These are phyloP conservation scores for Drosophila peninsularis DNA, from an alignment of 2,888 invertebrate genomes.

Conservation along the genomic window DNA sequence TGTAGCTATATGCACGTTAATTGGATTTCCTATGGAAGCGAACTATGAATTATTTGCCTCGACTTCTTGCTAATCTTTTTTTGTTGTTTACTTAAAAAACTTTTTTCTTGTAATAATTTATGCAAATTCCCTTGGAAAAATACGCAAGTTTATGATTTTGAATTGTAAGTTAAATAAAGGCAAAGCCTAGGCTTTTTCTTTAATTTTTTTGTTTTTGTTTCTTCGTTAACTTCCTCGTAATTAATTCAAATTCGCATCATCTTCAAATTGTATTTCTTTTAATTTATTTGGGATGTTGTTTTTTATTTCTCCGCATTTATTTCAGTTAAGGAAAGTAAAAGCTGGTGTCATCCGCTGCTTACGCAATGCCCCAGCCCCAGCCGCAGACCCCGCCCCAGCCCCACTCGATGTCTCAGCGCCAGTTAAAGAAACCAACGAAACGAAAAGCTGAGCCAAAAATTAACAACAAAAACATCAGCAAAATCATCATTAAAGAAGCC, in stretches of 20 bases:
- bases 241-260: conserved; percentile 36
- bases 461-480: conserved; percentile 25
- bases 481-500: conserved; percentile 72
- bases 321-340: conserved; percentile 70
- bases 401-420: conserved; percentile 12
- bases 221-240: conserved; percentile 25
- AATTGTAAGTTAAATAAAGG: conserved; percentile 57
- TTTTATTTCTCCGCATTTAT: conserved; percentile 14
- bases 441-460: conserved; percentile 47
- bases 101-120: conserved; percentile 45
- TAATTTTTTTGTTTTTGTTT: conserved; percentile 7
- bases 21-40: conserved; percentile 69
- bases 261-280: conserved; percentile 31
- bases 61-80: conserved; percentile 39
- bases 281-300: conserved; percentile 14
- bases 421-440: conserved; percentile 26
- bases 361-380: conserved; percentile 55
- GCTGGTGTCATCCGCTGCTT: conserved; percentile 68
- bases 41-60: conserved; percentile 44
- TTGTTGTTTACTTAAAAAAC: conserved; percentile 24
- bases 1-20: conserved; percentile 63
- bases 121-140: conserved; percentile 50
- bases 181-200: conserved; percentile 16
- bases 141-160: conserved; percentile 41
- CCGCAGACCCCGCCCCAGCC: conserved; percentile 20